Conservation (phyloP, 2,888 invertebrate genomes). For the Lampropteryx suffumata region DNA sequence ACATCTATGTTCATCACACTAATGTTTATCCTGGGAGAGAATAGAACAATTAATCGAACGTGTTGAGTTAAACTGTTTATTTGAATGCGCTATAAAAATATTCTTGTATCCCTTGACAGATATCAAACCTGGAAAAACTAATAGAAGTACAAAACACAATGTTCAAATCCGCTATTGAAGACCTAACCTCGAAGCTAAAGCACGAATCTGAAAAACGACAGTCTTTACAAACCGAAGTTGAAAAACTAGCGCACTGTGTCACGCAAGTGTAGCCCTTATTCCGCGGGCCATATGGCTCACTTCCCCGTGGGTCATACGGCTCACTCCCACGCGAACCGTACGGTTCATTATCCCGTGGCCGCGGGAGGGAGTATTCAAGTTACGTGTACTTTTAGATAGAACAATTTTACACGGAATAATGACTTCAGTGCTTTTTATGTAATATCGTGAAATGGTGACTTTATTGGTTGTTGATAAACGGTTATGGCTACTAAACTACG, state of each 20-base stretch:
- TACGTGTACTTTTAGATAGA: constrained; percentile 46
- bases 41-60: no score
- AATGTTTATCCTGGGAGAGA: no score
- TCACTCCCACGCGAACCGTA: constrained; percentile 26
- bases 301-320: constrained; percentile 26
- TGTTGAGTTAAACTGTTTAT: no score
- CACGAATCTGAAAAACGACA: constrained; percentile 85
- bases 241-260: constrained; percentile 87
- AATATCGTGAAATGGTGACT: background rate
- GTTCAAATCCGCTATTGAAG: constrained; percentile 85
- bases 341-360: constrained; percentile 31
- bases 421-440: constrained; percentile 6
- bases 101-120: constrained; percentile 49
- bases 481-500: background rate
- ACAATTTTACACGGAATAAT: constrained; percentile 15
- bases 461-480: background rate
- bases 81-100: no score
- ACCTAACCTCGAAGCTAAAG: constrained; percentile 83
- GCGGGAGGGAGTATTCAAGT: constrained; percentile 45
- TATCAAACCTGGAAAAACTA: constrained; percentile 82
- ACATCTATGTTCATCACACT: no score
- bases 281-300: constrained; percentile 32
- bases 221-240: constrained; percentile 85
- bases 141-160: constrained; percentile 83
- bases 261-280: constrained; percentile 84